Evolutionary conservation across 2,888 invertebrate species (phyloP), one percentile per base, ranked within the genome.

Genomic region (Aphidoletes aphidimyza): DNA sequence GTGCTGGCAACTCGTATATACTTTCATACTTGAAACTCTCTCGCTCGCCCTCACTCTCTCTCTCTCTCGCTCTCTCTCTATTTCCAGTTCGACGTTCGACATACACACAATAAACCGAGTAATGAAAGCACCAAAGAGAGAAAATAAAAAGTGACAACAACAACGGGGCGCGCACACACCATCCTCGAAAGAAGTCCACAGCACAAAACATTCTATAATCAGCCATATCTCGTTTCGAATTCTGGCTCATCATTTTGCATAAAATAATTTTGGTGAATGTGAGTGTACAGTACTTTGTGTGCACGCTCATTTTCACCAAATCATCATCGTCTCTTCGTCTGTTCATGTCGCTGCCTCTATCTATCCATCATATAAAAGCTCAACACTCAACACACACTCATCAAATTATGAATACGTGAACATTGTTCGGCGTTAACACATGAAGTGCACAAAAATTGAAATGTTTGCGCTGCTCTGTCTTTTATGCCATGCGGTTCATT

Each of bases 361-460:
- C 69, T 34, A 30, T 69, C 69, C 30, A 30, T 69, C 69, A 69
- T 30, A 9, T 26, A 9, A 14, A 9, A 14, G 30, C 69, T 47
- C 17, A 47, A 17, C 69, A 30, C 30, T 69, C 34, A 26, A 69
- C 26, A 69, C 14, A 26, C 17, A 69, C 69, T 69, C 69, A 26
- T 69, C 69, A 69, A 69, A 69, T 69, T 69, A 69, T 69, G 69
- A 69, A 69, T 69, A 30, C 69, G 69, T 69, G 69, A 69, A 69
- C 34, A 69, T 17, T 69, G 17, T 69, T 19, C 69, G 69, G 69
- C 34, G 30, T 69, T 30, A n/a, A 69, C 30, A 69, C 69, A 69
- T 11, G 69, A 69, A 69, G 69, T 54, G 54, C 54, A 54, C 54
- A 54, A n/a, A n/a, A n/a, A 54, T 69, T 69, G 69, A 69, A 69